Conservation (phyloP, 2,113 vertebrate genomes). For the Catagonus wagneri region DNA sequence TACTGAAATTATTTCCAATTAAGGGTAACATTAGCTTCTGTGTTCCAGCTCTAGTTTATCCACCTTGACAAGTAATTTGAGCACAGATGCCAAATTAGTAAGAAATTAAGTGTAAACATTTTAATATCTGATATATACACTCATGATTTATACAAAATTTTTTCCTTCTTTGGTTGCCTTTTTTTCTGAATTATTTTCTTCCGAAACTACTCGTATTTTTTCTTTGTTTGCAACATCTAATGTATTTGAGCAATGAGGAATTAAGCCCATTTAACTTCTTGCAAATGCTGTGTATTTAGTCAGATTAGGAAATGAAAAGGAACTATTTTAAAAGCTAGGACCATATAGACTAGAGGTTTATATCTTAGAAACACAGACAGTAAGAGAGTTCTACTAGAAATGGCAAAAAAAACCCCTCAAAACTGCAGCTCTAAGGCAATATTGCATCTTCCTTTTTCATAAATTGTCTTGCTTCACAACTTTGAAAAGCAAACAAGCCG, state of each 20-base stretch:
- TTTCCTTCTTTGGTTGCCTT: not conserved
- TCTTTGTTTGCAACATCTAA: not conserved
- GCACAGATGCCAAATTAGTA: not conserved
- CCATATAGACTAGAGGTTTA: constrained; percentile 56
- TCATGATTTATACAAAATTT: not conserved
- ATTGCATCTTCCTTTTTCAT: constrained; percentile 70
- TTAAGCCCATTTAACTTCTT: constrained; percentile 18
- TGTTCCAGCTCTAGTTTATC: not conserved
- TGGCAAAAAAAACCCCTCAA: constrained; percentile 67
- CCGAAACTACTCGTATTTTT: not conserved
- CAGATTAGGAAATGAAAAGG: constrained; percentile 7
- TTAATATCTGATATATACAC: not conserved
- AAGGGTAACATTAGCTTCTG: not conserved
- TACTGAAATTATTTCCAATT: constrained; percentile 34
- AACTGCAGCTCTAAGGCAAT: constrained; percentile 63
- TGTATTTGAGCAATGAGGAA: not conserved
- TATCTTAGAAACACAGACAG: constrained; percentile 67
- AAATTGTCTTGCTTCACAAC: constrained; percentile 49
- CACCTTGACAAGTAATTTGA: not conserved
- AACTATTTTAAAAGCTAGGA: not conserved
- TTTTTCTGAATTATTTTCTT: constrained; percentile 51
- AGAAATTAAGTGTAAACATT: not conserved
- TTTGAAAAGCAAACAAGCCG: constrained; percentile 55
- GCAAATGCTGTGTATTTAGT: not conserved
- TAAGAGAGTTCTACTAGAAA: constrained; percentile 76